Conservation (phyloP, 2,888 invertebrate genomes). For the Sarcophaga variegata region DNA sequence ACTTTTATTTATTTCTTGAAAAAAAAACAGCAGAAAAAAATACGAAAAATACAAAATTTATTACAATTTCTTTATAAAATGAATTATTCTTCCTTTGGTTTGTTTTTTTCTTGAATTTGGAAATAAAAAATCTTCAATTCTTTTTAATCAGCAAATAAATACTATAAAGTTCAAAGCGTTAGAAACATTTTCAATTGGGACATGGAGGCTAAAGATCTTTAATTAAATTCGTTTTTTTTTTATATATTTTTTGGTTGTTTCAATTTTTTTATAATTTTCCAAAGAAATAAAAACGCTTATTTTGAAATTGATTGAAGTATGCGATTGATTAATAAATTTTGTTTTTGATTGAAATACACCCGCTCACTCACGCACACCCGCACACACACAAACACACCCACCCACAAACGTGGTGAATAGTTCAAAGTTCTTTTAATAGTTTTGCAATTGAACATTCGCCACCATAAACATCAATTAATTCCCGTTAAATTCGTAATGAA, state of each 20-base stretch:
- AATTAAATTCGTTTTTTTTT: neutral
- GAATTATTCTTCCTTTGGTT: neutral
- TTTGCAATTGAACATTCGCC: neutral
- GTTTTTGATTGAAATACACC: neutral
- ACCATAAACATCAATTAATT: conserved; percentile 36
- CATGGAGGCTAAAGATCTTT: neutral
- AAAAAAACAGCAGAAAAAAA: too few species aligned
- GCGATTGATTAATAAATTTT: neutral
- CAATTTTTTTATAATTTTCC: neutral
- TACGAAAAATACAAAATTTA: neutral
- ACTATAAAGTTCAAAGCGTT: neutral
- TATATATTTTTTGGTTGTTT: neutral
- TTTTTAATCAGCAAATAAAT: neutral
- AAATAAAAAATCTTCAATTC: neutral
- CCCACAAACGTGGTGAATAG: too few species aligned
- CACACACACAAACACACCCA: too few species aligned
- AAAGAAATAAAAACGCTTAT: neutral
- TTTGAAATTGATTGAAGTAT: neutral
- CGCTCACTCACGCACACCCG: too few species aligned
- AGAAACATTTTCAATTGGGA: neutral
- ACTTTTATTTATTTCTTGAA: neutral
- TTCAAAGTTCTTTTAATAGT: neutral
- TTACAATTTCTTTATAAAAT: neutral
- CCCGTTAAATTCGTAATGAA: conserved; percentile 1
- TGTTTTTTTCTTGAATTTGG: neutral